Percentiles rank a stretch among this genome's conserved stretches.
Conservation (phyloP, 2,113 vertebrate species). For the Sardina pilchardus region DNA sequence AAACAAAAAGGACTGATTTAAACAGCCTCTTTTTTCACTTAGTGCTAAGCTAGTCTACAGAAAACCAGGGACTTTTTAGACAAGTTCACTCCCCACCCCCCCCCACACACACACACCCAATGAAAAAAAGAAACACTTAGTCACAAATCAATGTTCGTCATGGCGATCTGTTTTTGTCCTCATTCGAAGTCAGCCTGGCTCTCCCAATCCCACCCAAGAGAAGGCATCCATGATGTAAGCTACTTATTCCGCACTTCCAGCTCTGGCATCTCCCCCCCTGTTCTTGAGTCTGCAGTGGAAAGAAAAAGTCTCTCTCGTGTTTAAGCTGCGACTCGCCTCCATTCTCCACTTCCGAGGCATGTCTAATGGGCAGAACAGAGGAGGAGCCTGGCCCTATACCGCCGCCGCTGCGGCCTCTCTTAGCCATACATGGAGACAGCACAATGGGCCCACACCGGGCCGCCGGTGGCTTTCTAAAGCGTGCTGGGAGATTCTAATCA, state of each 20-base stretch:
- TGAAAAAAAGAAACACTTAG: background rate
- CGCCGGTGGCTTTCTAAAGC: background rate
- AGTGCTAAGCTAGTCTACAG: background rate
- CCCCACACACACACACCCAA: background rate
- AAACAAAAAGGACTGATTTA: background rate
- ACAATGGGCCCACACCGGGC: background rate
- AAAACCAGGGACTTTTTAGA: background rate
- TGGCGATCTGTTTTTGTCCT: background rate
- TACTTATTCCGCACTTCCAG: slow-evolving; percentile 7
- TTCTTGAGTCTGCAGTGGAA: background rate
- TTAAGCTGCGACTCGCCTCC: background rate
- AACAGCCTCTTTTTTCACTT: background rate
- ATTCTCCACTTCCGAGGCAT: background rate
- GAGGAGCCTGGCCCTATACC: background rate
- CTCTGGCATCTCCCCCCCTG: background rate
- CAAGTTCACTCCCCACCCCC: background rate
- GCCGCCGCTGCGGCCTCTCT: background rate
- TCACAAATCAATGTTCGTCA: background rate
- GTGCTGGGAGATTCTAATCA: background rate
- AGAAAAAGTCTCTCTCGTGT: background rate
- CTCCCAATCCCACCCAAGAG: slow-evolving; percentile 1
- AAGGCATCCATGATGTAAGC: background rate
- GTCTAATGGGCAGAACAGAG: background rate
- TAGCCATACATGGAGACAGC: background rate
- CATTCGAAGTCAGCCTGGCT: background rate